Evolutionary conservation across 2,797 vertebrate genomes (phyloP).

Genomic region (Prionace glauca): DNA sequence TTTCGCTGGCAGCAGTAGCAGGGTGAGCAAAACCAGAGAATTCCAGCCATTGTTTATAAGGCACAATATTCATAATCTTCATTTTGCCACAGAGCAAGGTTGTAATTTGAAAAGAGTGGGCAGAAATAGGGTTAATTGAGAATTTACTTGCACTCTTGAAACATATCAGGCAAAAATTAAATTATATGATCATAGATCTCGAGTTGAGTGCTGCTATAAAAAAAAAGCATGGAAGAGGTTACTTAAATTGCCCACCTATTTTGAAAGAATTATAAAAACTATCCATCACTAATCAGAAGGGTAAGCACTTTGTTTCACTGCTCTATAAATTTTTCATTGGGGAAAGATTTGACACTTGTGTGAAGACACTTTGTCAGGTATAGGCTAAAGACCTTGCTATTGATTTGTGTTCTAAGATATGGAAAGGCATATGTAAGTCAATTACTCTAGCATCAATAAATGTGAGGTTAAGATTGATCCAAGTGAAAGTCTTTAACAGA

Average conservation of each 20-base stretch:
- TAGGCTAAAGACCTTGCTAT: not conserved
- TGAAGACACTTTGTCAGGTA: conserved; percentile 11
- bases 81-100: not conserved
- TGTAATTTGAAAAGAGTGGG: not conserved
- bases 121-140: not conserved
- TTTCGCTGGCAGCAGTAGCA: no score
- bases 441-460: not conserved
- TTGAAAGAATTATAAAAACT: conserved; percentile 12
- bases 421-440: conserved; percentile 11
- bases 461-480: not conserved
- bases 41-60: not conserved
- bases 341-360: not conserved
- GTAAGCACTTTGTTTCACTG: not conserved
- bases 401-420: conserved; percentile 1
- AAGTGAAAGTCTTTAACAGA: not conserved
- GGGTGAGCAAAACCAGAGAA: no score
- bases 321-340: not conserved
- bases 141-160: not conserved
- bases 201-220: not conserved
- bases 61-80: not conserved
- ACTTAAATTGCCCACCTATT: conserved; percentile 20
- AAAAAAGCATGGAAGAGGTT: not conserved
- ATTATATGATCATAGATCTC: conserved; percentile 11
- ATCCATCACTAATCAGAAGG: conserved; percentile 11
- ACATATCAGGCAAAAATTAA: not conserved